Conservation (phyloP, 2,888 invertebrate genomes). For the Hirtodrosophila histrioides region DNA sequence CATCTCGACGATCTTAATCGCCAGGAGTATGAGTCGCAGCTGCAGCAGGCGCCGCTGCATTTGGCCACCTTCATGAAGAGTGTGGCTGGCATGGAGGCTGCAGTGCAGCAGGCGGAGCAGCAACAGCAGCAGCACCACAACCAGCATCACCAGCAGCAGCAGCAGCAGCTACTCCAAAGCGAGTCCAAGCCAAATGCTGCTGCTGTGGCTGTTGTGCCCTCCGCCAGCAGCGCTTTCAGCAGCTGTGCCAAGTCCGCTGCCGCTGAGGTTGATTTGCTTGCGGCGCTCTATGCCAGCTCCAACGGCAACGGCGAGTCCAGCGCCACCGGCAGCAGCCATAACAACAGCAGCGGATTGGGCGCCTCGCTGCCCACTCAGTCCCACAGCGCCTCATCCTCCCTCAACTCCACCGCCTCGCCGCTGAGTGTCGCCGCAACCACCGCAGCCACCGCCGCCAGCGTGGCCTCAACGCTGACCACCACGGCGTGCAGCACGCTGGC, state of each 20-base stretch:
- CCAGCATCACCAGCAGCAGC: conserved; percentile 15
- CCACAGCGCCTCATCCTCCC: conserved; percentile 75
- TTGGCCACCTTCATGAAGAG: conserved; percentile 83
- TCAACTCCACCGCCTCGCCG: conserved; percentile 81
- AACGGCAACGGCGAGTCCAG: conserved; percentile 16
- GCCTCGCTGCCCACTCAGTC: conserved; percentile 80
- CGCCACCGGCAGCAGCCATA: conserved; percentile 31
- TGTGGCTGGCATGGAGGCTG: conserved; percentile 80
- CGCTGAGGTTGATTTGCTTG: conserved; percentile 73
- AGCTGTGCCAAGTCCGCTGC: conserved; percentile 60
- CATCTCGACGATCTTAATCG: conserved; percentile 83
- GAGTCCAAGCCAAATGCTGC: conserved; percentile 32
- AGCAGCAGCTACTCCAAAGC: neutral
- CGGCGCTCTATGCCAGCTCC: conserved; percentile 74
- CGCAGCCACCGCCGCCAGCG: conserved; percentile 62
- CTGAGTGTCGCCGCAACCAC: conserved; percentile 59
- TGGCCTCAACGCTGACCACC: conserved; percentile 58
- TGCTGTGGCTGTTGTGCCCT: conserved; percentile 72
- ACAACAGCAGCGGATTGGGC: conserved; percentile 80
- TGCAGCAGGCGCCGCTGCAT: conserved; percentile 75
- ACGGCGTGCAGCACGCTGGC: conserved; percentile 65
- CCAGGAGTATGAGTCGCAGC: conserved; percentile 69
- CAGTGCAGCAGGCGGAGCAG: conserved; percentile 74
- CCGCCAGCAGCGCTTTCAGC: conserved; percentile 82
- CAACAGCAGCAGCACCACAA: conserved; percentile 49